Base-by-base conservation (phyloP, 2,888 invertebrate genomes). In the Sarcophaga variegata region DNA sequence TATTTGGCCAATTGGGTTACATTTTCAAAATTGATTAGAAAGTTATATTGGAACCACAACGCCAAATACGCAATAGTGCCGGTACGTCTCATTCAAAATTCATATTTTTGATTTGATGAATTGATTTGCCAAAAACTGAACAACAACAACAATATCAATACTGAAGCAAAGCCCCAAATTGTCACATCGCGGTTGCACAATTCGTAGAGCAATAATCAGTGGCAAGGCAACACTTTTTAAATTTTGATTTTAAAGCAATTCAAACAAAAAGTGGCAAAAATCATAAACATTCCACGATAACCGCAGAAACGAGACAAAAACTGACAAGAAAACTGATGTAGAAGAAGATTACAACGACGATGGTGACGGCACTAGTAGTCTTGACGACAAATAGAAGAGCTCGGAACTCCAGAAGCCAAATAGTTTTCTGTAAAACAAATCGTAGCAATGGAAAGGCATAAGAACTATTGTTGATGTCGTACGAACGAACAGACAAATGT, bases 231-330 rank as follows among this genome's bases (percentile, higher is more conserved):
- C 8, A 47, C 49, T 49, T 37, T 45, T 59, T 47, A 45, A 80
- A 60, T 22, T 79, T 71, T 22, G n/a, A 17, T 11, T 10, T n/a
- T 45, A 27, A 78, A 37, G 12, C n/a, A 69, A 64, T 71, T 70
- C 63, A 22, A 27, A 59, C 22, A 62, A 27, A 3, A 37, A 67
- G 47, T 67, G 47, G 6, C 54, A 66, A 22, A 49, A 47, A 49
- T 70, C 8, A 63, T 79, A 37, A 81, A 67, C 66, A 20, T n/a
- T 74, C 72, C 25, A 17, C 14, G 10, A 75, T 60, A 75, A 63
- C 67, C 67, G 60, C 74, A 81, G 27, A 62, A 74, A 74, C n/a
- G 22, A 67, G 17, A 81, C 45, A 81, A 67, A 81, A 81, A 62
- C 17, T 25, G 14, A 63, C 37, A 80, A 49, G 49, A 8, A 64